Conservation (phyloP, 2,113 vertebrate species). For the Phalacrocorax pelagicus region DNA sequence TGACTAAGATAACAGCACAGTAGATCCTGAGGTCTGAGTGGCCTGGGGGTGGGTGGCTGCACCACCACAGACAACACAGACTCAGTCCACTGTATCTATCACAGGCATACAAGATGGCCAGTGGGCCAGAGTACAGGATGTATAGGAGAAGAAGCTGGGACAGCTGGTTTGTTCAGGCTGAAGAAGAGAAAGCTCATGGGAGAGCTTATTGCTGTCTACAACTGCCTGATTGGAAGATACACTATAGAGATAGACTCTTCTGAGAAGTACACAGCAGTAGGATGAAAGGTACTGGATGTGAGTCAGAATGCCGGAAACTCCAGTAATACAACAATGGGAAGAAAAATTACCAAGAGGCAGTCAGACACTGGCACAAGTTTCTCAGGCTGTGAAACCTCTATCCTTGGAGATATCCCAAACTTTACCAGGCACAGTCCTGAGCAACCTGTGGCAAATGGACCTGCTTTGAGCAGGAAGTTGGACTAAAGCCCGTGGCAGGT, state of each 20-base stretch:
- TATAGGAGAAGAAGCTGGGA: not conserved
- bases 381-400: not conserved
- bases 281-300: not conserved
- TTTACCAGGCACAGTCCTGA: not conserved
- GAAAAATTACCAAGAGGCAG: not conserved
- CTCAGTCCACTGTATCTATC: not conserved
- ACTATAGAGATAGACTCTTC: not conserved
- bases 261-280: not conserved
- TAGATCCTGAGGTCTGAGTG: too few relatives aligned
- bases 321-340: not conserved
- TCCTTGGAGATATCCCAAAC: not conserved
- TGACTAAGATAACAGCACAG: too few relatives aligned
- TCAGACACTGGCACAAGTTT: not conserved
- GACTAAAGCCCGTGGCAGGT: not conserved
- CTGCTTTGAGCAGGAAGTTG: not conserved
- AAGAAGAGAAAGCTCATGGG: not conserved
- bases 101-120: not conserved
- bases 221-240: not conserved
- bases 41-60: too few relatives aligned
- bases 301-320: not conserved
- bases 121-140: not conserved
- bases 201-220: not conserved
- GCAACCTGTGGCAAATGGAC: not conserved
- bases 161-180: not conserved
- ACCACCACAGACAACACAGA: not conserved